Conservation (phyloP, 1,140 invertebrate species). For the Euborellia annulipes region DNA sequence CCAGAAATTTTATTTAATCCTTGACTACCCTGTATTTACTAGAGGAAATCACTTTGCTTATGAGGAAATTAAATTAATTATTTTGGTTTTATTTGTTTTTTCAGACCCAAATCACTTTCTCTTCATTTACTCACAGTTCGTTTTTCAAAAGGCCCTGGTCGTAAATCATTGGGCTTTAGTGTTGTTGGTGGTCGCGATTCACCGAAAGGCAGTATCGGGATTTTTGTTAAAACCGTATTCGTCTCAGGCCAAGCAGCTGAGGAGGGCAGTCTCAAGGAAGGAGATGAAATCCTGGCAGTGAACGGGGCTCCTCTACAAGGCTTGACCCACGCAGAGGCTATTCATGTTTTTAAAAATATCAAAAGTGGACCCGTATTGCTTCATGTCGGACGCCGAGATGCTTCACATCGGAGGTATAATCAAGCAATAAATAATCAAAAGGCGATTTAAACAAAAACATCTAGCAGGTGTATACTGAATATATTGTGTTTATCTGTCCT, state of each 20-base stretch:
- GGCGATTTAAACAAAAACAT: no score
- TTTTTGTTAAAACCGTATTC: constrained; percentile 66
- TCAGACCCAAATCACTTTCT: constrained; percentile 34
- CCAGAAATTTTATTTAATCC: no score
- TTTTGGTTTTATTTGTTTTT: no score
- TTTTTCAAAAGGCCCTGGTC: constrained; percentile 58
- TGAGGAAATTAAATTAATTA: no score
- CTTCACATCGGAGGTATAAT: constrained; percentile 30
- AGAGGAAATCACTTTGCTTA: no score
- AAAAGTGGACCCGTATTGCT: constrained; percentile 61
- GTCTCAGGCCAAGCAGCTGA: constrained; percentile 74
- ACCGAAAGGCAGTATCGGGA: constrained; percentile 62
- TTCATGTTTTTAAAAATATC: constrained; percentile 67
- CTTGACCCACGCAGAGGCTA: constrained; percentile 69
- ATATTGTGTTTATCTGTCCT: no score
- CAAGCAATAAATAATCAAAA: no score
- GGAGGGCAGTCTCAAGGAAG: constrained; percentile 66
- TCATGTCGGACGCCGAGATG: constrained; percentile 51
- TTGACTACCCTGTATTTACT: no score
- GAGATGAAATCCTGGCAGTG: constrained; percentile 80
- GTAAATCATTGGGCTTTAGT: constrained; percentile 77
- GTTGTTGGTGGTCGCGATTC: constrained; percentile 84
- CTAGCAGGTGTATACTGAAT: no score
- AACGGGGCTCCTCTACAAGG: constrained; percentile 70
- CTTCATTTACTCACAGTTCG: constrained; percentile 30